A percentile compares a stretch with the other conserved stretches of the same genome.
Evolutionary conservation across 2,888 invertebrate species (phyloP).

Genomic region (Exocentrus adspersus): DNA sequence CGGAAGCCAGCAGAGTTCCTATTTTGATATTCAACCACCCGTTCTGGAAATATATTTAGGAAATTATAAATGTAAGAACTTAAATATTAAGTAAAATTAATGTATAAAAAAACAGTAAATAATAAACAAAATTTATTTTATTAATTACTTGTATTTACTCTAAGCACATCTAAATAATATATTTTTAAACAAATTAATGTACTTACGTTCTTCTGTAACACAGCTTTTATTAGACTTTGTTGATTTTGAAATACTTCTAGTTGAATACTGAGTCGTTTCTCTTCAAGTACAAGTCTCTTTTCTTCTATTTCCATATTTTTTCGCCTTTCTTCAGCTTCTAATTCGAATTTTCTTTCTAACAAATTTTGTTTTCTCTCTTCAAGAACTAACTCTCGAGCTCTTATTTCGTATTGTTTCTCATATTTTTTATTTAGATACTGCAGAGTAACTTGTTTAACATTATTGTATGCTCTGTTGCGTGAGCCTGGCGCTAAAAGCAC

Average conservation of each 20-base stretch:
- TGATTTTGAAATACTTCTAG: constrained; percentile 20
- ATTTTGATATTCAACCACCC: neutral
- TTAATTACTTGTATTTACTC: neutral
- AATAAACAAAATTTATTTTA: neutral
- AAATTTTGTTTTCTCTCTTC: constrained; percentile 19
- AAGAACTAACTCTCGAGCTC: constrained; percentile 14
- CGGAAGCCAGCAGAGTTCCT: neutral
- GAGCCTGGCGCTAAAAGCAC: no score
- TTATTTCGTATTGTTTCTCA: constrained; percentile 21
- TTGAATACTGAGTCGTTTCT: constrained; percentile 15
- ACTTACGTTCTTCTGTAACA: neutral
- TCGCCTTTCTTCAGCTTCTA: constrained; percentile 16
- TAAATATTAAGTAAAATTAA: neutral
- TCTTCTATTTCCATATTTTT: constrained; percentile 16
- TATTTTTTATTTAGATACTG: constrained; percentile 4
- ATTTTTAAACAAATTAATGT: neutral
- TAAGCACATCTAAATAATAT: neutral
- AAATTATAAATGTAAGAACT: neutral
- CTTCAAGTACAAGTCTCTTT: constrained; percentile 8
- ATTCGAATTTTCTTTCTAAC: constrained; percentile 19
- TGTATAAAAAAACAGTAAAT: neutral
- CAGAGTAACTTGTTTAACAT: constrained; percentile 10
- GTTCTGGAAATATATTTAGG: neutral
- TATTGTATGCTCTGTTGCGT: no score
- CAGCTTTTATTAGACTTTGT: constrained; percentile 4